Evolutionary conservation across 2,888 invertebrate species (phyloP).

Genomic region (Cremastinae sp.): DNA sequence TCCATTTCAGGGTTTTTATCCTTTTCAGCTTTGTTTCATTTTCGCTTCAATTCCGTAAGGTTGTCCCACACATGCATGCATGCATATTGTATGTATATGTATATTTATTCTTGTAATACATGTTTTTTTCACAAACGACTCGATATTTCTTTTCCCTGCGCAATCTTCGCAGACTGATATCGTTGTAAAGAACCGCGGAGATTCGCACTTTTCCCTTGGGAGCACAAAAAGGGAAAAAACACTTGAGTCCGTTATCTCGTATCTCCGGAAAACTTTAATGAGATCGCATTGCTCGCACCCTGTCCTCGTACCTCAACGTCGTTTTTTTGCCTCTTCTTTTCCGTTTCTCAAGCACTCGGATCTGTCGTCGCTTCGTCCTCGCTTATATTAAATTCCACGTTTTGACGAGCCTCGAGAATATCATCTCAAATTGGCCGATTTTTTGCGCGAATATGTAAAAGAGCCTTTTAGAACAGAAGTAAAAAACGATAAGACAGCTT

Average conservation of each 20-base stretch:
- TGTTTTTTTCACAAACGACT: too few relatives aligned
- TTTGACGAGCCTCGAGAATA: constrained; percentile 7
- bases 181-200: too few relatives aligned
- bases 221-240: background rate
- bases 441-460: background rate
- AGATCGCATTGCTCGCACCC: constrained; percentile 9
- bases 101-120: background rate
- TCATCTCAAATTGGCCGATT: constrained; percentile 6
- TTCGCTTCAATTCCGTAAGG: too few relatives aligned
- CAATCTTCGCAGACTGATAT: too few relatives aligned
- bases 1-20: too few relatives aligned
- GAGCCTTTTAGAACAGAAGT: too few relatives aligned
- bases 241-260: background rate
- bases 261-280: background rate
- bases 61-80: too few relatives aligned
- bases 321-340: constrained; percentile 1
- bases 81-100: too few relatives aligned
- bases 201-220: background rate
- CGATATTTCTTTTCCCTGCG: too few relatives aligned
- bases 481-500: too few relatives aligned
- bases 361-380: constrained; percentile 6
- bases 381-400: constrained; percentile 43
- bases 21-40: too few relatives aligned
- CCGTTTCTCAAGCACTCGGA: background rate
- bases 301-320: constrained; percentile 3